Evolutionary conservation across 2,888 invertebrate genomes (phyloP), one percentile per base, ranked within the genome.

Genomic region (Pecten maximus): DNA sequence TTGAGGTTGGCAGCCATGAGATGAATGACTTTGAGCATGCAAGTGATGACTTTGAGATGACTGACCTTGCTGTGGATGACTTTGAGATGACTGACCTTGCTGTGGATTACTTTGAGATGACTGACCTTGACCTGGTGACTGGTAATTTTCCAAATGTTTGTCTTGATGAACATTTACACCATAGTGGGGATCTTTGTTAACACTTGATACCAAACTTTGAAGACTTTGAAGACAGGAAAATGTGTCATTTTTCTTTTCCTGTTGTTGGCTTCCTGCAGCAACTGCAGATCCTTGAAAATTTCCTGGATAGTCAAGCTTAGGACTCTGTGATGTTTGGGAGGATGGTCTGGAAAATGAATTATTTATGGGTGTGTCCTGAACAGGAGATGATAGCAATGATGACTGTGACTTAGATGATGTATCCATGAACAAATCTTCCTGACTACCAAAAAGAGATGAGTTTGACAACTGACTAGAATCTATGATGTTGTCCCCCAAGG

Each of bases 361-460:
- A 28, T 28, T 28, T 0, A 12, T 28, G 28, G 74, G 10, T 23
- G 28, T 74, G 74, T 74, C 74, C 35, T 74, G 74, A 74, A 74
- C 74, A 74, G 74, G 74, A 35, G 74, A 74, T 15, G 74, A 74
- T 35, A 74, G 35, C 74, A 74, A 28, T 74, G 74, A 74, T 74
- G 74, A 74, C 74, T 74, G 74, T 35, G 74, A 74, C 74, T 74
- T 74, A 28, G 74, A 74, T 74, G 35, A 74, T 74, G 28, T 74
- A 35, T 74, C 74, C 74, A 74, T 74, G 35, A 94, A 94, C 87
- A 94, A 89, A 89, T 94, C 94, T 44, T 94, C 92, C 60, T 93
- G 94, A 92, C 94, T 94, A 44, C 91, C 92, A 93, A 91, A 91
- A 40, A 91, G 87, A 54, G 88, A 90, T 44, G 19, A 39, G 28